These are phyloP conservation scores for Pogonognathellus flavescens DNA, from an alignment of 1,140 invertebrate species.

Conservation along the genomic window DNA sequence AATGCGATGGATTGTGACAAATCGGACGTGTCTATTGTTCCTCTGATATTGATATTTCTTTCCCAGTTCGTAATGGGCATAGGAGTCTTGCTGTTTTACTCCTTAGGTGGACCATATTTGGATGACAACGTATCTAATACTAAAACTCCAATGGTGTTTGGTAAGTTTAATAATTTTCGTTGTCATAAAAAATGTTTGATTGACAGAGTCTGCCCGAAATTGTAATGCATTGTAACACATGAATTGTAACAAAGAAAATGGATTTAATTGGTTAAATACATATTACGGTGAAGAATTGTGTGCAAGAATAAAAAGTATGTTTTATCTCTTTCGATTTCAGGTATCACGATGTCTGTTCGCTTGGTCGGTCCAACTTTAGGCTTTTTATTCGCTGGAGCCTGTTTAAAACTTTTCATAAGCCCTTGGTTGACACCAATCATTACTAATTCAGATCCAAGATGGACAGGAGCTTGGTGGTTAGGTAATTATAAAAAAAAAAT, in stretches of 20 bases:
- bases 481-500: constrained; percentile 67
- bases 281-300: too few species aligned
- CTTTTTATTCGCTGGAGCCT: constrained; percentile 80
- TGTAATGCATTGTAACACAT: too few species aligned
- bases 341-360: constrained; percentile 64
- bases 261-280: too few species aligned
- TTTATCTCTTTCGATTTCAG: constrained; percentile 55
- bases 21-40: constrained; percentile 67
- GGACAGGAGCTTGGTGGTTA: constrained; percentile 86
- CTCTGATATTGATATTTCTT: constrained; percentile 77
- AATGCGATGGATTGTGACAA: not conserved
- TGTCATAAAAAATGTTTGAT: too few species aligned
- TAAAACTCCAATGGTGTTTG: constrained; percentile 77
- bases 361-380: constrained; percentile 77
- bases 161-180: constrained; percentile 67
- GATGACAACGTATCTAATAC: constrained; percentile 81
- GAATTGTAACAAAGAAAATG: too few species aligned
- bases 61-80: constrained; percentile 81
- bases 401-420: constrained; percentile 79
- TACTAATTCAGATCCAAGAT: constrained; percentile 78
- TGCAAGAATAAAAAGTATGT: too few species aligned
- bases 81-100: constrained; percentile 79
- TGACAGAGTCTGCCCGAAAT: too few species aligned
- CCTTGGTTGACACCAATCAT: constrained; percentile 79
- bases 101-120: constrained; percentile 73